Percentiles rank a stretch among this genome's conserved stretches.
These are phyloP conservation scores for Hirudo medicinalis DNA, from an alignment of 1,140 invertebrate genomes.

Conservation along the genomic window DNA sequence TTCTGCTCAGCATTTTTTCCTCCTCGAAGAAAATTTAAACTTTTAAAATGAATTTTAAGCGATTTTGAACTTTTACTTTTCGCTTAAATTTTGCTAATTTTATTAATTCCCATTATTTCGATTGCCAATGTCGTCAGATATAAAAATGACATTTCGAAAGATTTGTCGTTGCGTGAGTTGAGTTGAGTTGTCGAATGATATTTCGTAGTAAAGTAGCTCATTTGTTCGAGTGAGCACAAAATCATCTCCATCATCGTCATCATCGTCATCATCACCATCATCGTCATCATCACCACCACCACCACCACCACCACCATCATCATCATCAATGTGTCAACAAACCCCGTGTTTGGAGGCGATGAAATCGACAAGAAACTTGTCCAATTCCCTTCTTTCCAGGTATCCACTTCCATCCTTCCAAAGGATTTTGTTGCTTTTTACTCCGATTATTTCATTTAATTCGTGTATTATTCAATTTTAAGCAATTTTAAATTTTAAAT, in stretches of 20 bases:
- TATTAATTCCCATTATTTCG: no score
- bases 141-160: no score
- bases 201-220: no score
- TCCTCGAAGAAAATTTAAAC: no score
- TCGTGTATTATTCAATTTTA: neutral
- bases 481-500: neutral
- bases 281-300: conserved; percentile 15
- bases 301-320: neutral
- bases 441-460: neutral
- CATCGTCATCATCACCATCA: conserved; percentile 9
- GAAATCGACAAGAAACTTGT: conserved; percentile 18
- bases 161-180: no score
- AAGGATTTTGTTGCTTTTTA: neutral
- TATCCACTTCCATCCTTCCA: conserved; percentile 17
- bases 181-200: no score
- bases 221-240: neutral
- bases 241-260: conserved; percentile 13
- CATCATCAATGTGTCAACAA: neutral
- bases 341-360: conserved; percentile 7
- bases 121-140: no score
- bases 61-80: no score
- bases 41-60: no score
- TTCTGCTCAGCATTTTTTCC: no score
- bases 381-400: conserved; percentile 12
- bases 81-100: no score